Conservation (phyloP, 2,797 vertebrate species). For the Myripristis jacobus region DNA sequence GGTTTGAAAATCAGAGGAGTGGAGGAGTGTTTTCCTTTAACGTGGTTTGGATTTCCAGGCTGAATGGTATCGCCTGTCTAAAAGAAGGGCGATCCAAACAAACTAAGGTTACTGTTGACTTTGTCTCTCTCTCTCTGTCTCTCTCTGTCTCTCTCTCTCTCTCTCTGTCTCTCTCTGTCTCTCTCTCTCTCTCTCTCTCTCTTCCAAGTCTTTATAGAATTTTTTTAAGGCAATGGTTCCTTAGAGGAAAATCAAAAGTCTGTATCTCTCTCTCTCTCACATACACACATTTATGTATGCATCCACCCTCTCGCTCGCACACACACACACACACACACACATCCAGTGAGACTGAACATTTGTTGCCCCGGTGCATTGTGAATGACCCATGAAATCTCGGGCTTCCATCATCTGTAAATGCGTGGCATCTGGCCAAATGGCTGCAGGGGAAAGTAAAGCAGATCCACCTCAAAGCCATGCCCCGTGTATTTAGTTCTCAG, state of each 20-base stretch:
- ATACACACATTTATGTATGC: not conserved
- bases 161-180: not conserved
- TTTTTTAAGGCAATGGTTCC: too few relatives aligned
- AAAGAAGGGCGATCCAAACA: not conserved
- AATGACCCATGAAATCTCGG: constrained; percentile 27
- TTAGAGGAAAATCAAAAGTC: too few relatives aligned
- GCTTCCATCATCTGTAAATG: constrained; percentile 13
- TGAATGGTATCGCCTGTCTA: constrained; percentile 8
- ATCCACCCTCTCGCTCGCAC: too few relatives aligned
- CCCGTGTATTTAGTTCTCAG: not conserved
- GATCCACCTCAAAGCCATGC: constrained; percentile 9
- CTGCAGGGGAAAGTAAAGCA: constrained; percentile 12
- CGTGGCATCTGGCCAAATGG: constrained; percentile 15
- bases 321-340: constrained; percentile 9
- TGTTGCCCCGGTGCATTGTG: constrained; percentile 14
- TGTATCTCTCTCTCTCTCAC: not conserved
- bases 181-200: not conserved
- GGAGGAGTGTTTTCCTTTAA: not conserved
- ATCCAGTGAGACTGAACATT: not conserved
- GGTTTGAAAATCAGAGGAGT: constrained; percentile 14
- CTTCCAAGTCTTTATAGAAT: too few relatives aligned
- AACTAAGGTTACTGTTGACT: not conserved
- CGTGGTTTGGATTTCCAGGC: not conserved
- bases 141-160: not conserved
- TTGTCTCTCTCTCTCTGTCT: too few relatives aligned